Evolutionary conservation across 1,140 invertebrate species (phyloP).

Genomic region (Macrobrachium rosenbergii): DNA sequence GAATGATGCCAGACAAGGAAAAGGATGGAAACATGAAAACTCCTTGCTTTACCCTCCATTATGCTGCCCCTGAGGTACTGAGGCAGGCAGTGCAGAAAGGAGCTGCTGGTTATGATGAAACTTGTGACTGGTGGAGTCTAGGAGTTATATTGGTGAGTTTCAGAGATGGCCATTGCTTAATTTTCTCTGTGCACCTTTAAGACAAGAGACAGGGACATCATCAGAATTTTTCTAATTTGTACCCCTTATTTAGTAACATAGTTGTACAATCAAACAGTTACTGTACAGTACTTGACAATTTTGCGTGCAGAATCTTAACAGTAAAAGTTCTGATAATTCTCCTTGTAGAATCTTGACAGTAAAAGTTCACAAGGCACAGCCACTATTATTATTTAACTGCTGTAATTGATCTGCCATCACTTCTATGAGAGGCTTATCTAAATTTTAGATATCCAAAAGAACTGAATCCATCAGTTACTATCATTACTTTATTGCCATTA

Average conservation of each 20-base stretch:
- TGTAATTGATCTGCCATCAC: not conserved
- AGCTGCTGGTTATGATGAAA: conserved; percentile 81
- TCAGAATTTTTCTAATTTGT: too few relatives aligned
- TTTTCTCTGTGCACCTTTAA: not conserved
- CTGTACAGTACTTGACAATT: too few relatives aligned
- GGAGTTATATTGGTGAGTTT: conserved; percentile 84
- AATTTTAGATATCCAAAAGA: not conserved
- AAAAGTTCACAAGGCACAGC: too few relatives aligned
- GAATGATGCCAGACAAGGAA: conserved; percentile 75
- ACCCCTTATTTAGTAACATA: too few relatives aligned
- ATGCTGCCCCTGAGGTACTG: conserved; percentile 93
- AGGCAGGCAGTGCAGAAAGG: conserved; percentile 69
- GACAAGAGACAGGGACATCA: too few relatives aligned
- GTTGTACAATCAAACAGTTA: too few relatives aligned
- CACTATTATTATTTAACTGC: too few relatives aligned
- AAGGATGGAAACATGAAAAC: conserved; percentile 79
- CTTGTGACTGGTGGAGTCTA: conserved; percentile 93
- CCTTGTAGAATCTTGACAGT: too few relatives aligned
- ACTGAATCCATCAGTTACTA: not conserved
- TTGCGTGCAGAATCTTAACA: too few relatives aligned
- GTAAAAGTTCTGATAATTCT: too few relatives aligned
- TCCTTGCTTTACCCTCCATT: conserved; percentile 90
- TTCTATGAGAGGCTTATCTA: not conserved
- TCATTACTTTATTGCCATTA: not conserved
- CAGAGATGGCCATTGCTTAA: conserved; percentile 28